A percentile compares a stretch with the other conserved stretches of the same genome.
These are phyloP conservation scores for Chloroceryle inda DNA, from an alignment of 2,797 vertebrate genomes.

Conservation along the genomic window DNA sequence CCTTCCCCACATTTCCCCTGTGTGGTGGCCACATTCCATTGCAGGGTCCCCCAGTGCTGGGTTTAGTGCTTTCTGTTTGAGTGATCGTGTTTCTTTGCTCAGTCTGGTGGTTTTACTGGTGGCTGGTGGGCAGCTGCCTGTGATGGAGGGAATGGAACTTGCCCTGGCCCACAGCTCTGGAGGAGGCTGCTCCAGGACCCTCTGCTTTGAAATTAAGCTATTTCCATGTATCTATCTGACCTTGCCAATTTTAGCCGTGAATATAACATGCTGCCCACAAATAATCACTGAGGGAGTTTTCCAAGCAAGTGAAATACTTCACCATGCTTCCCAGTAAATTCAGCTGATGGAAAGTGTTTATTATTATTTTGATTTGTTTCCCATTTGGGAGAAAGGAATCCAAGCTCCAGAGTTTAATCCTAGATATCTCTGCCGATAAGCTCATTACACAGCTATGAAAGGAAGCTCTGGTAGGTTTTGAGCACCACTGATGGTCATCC, in stretches of 20 bases:
- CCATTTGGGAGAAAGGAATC: not conserved
- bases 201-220: not conserved
- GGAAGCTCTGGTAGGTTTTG: not conserved
- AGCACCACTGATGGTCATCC: rapidly evolving
- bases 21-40: not conserved
- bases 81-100: not conserved
- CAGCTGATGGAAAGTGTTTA: not conserved
- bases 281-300: constrained; percentile 7
- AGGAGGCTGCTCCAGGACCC: not conserved
- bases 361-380: constrained; percentile 24
- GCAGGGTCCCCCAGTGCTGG: not conserved
- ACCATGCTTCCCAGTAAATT: not conserved
- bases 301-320: not conserved
- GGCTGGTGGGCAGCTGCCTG: not conserved
- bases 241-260: constrained; percentile 23
- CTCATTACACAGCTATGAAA: not conserved
- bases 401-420: not conserved
- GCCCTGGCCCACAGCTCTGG: not conserved
- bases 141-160: not conserved
- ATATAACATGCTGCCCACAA: not conserved
- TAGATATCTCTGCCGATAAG: not conserved
- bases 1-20: not conserved
- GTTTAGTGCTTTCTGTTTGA: not conserved
- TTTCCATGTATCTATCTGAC: not conserved
- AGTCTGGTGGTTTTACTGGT: not conserved